Conservation (phyloP, 2,888 invertebrate genomes). For the Noctua janthe region DNA sequence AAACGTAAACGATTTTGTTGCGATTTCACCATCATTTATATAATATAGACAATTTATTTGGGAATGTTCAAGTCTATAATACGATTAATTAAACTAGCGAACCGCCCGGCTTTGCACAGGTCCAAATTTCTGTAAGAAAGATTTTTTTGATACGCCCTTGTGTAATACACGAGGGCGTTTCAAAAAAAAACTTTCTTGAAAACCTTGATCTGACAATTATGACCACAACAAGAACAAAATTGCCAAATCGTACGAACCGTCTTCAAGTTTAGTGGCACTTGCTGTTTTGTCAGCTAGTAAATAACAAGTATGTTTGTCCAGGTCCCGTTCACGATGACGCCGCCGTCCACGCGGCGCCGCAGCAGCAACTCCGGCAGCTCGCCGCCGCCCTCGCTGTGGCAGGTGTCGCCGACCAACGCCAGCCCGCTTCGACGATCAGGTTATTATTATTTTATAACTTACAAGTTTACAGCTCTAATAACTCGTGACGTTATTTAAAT, state of each 20-base stretch:
- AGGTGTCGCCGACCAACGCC: slow-evolving; percentile 94
- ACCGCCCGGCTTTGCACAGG: not conserved
- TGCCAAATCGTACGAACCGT: not conserved
- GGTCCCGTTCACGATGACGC: slow-evolving; percentile 96
- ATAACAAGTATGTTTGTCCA: slow-evolving; percentile 67
- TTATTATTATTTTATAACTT: slow-evolving; percentile 60
- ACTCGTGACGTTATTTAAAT: too few relatives aligned
- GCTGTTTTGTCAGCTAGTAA: not conserved
- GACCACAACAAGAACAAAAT: not conserved
- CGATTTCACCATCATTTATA: too few relatives aligned
- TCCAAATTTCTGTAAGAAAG: not conserved
- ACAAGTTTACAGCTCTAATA: not conserved
- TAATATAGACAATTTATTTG: too few relatives aligned
- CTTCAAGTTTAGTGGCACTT: not conserved
- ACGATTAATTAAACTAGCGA: not conserved
- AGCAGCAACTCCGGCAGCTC: slow-evolving; percentile 93
- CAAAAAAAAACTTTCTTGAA: too few relatives aligned
- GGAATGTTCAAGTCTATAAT: too few relatives aligned
- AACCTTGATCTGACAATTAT: not conserved
- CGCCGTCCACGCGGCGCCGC: slow-evolving; percentile 93
- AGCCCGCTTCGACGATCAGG: slow-evolving; percentile 93
- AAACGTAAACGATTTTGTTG: too few relatives aligned
- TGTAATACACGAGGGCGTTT: too few relatives aligned
- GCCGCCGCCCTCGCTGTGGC: slow-evolving; percentile 95
- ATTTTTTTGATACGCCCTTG: too few relatives aligned